phyloP scores from a whole-genome alignment of 2,888 invertebrate species.

The Agonopterix heracliana region DNA sequence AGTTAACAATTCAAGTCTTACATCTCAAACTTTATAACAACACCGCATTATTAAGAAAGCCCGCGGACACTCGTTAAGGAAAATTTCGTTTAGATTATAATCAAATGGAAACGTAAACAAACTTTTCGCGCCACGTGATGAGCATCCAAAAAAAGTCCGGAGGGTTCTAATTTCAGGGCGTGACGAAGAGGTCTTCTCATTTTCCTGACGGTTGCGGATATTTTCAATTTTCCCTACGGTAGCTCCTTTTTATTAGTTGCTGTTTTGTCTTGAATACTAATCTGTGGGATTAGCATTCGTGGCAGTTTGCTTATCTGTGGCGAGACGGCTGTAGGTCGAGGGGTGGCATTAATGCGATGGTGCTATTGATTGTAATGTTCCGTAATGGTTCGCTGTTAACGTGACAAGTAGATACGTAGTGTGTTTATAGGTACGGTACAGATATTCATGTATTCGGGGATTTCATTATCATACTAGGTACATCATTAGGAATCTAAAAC shows the following conservation, averaged over 20 bases:
- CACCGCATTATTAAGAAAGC: conserved; percentile 19
- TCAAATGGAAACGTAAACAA: conserved; percentile 68
- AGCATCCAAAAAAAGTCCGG: conserved; percentile 39
- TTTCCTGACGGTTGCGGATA: conserved; percentile 72
- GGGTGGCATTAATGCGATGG: not conserved
- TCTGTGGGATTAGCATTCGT: conserved; percentile 58
- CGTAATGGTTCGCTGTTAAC: not conserved
- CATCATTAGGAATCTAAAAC: no score
- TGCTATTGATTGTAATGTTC: not conserved
- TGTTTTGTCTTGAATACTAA: conserved; percentile 72
- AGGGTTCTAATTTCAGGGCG: conserved; percentile 64
- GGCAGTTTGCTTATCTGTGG: conserved; percentile 43
- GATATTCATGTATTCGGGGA: no score
- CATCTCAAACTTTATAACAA: not conserved
- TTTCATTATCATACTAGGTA: no score
- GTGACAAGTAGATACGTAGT: no score
- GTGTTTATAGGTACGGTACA: no score
- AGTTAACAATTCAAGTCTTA: conserved; percentile 2
- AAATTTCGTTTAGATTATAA: conserved; percentile 42
- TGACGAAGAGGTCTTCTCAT: conserved; percentile 64
- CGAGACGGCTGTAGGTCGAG: conserved; percentile 15
- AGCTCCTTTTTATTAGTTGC: conserved; percentile 71
- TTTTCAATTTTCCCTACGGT: conserved; percentile 72
- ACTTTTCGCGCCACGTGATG: conserved; percentile 58
- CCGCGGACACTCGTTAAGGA: conserved; percentile 36